These are phyloP conservation scores for Phocides pigmalion DNA, from an alignment of 1,140 invertebrate species.

Conservation along the genomic window DNA sequence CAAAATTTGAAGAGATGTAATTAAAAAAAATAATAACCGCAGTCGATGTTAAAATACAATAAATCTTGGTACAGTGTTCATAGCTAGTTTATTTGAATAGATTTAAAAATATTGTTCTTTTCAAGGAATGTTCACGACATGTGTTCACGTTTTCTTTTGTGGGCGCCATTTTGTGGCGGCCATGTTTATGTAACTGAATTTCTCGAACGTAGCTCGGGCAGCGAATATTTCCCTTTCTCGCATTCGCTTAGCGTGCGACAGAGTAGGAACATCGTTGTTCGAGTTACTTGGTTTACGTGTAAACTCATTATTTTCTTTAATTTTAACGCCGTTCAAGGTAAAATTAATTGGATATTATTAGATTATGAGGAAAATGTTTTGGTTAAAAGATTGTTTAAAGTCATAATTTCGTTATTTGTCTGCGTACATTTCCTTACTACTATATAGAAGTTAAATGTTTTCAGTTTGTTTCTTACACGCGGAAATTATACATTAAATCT, in stretches of 20 bases:
- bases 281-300: conserved; percentile 30
- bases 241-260: not conserved
- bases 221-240: conserved; percentile 13
- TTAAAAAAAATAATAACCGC: conserved; percentile 25
- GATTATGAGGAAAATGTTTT: no score
- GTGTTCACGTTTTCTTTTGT: conserved; percentile 46
- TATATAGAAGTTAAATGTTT: no score
- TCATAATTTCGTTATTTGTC: no score
- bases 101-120: conserved; percentile 56
- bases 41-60: conserved; percentile 43
- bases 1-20: conserved; percentile 63
- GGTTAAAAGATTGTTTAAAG: no score
- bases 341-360: not conserved
- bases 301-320: conserved; percentile 33
- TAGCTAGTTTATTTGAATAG: conserved; percentile 67
- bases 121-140: conserved; percentile 61
- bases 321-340: conserved; percentile 27
- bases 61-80: conserved; percentile 77
- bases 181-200: conserved; percentile 39
- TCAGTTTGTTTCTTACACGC: no score
- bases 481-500: no score
- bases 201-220: conserved; percentile 34
- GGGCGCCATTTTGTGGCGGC: conserved; percentile 42
- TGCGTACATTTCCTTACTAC: no score
- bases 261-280: conserved; percentile 27